phyloP scores from a whole-genome alignment of 2,113 vertebrate species.

The Gila orcuttii region DNA sequence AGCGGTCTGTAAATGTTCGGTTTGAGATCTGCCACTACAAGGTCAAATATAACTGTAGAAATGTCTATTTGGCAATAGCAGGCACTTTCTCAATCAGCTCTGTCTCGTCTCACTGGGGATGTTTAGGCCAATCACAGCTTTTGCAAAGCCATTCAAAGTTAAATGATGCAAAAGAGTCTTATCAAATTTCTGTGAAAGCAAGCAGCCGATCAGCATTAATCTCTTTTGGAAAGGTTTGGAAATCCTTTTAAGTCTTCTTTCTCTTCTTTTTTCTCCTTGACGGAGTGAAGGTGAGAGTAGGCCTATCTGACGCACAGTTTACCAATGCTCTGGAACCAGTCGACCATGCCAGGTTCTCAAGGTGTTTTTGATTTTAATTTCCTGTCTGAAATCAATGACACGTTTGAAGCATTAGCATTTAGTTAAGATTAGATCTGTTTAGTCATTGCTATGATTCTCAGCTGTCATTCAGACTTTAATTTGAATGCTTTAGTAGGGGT shows the following conservation, averaged over 20 bases:
- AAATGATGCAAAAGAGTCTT: conserved; percentile 40
- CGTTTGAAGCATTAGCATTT: not conserved
- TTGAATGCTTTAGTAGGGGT: not conserved
- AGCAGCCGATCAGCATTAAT: conserved; percentile 37
- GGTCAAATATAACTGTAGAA: conserved; percentile 43
- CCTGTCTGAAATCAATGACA: conserved; percentile 19
- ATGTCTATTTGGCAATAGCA: conserved; percentile 21
- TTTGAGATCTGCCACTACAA: conserved; percentile 5
- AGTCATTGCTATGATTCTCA: not conserved
- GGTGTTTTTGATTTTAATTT: conserved; percentile 25
- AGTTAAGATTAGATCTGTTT: not conserved
- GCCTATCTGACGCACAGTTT: not conserved
- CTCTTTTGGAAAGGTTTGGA: conserved; percentile 30
- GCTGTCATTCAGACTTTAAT: not conserved
- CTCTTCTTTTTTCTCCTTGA: conserved; percentile 6
- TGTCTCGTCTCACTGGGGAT: conserved; percentile 1
- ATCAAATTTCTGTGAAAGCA: conserved; percentile 36
- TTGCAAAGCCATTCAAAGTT: conserved; percentile 39
- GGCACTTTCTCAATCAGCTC: not conserved
- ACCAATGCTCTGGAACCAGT: conserved; percentile 7
- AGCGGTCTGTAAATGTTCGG: not conserved
- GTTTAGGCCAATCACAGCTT: conserved; percentile 2
- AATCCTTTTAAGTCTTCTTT: conserved; percentile 29
- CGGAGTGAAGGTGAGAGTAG: not conserved
- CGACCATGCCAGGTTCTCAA: conserved; percentile 3